Percentiles rank a stretch among this genome's conserved stretches.
These are phyloP conservation scores for Notolabrus celidotus DNA, from an alignment of 2,797 vertebrate genomes.

Conservation along the genomic window DNA sequence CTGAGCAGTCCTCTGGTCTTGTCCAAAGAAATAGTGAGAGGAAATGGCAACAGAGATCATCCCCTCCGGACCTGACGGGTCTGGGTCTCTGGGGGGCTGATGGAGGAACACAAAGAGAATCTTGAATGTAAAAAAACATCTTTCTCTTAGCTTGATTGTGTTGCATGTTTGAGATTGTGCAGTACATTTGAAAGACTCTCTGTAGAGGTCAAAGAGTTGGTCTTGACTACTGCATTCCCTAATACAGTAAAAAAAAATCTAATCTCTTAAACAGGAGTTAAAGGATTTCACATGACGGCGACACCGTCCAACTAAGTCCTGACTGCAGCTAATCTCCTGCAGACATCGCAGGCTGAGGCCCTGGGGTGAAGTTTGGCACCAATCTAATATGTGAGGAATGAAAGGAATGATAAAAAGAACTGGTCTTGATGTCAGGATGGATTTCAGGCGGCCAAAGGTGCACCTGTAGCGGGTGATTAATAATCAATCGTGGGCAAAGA, in stretches of 20 bases:
- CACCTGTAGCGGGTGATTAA: not conserved
- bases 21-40: conserved; percentile 92
- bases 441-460: not conserved
- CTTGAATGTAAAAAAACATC: too few relatives aligned
- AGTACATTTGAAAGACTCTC: not conserved
- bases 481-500: not conserved
- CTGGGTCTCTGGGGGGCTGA: conserved; percentile 85
- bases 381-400: conserved; percentile 38
- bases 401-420: conserved; percentile 15
- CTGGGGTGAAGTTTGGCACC: not conserved
- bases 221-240: not conserved
- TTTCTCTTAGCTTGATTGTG: too few relatives aligned
- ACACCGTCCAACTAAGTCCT: not conserved
- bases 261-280: not conserved
- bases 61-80: conserved; percentile 82
- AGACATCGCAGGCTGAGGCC: conserved; percentile 6
- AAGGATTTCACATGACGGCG: conserved; percentile 1
- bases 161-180: too few relatives aligned
- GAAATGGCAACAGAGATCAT: conserved; percentile 91
- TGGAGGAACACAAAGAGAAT: not conserved
- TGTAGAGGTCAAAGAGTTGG: conserved; percentile 1
- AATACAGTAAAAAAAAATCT: not conserved
- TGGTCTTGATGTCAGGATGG: not conserved
- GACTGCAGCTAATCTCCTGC: conserved; percentile 28
- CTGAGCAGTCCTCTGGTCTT: conserved; percentile 87